Percentiles rank a stretch among this genome's conserved stretches.
phyloP scores from a whole-genome alignment of 2,113 vertebrate genomes.

The Serilophus lunatus region DNA sequence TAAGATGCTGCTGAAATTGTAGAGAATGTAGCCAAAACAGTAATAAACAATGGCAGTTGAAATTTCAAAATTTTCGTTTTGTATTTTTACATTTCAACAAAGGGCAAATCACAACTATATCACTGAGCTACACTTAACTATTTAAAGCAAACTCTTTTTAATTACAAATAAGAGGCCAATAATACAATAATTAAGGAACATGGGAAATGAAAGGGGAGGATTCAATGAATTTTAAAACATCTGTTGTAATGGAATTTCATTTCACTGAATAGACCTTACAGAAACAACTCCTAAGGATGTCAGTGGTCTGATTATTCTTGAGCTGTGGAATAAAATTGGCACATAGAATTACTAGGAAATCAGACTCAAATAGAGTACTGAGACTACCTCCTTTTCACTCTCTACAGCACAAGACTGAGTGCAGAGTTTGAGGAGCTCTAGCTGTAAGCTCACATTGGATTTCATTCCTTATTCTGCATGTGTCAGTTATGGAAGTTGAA shows the following conservation, averaged over 20 bases:
- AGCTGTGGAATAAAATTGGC: neutral
- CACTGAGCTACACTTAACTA: neutral
- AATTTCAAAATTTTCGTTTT: conserved; percentile 69
- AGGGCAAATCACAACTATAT: neutral
- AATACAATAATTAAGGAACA: neutral
- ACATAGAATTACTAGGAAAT: neutral
- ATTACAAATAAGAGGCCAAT: neutral
- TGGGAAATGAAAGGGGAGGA: neutral
- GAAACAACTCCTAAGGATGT: neutral
- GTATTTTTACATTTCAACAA: conserved; percentile 30
- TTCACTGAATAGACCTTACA: neutral
- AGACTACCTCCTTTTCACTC: neutral
- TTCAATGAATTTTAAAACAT: neutral
- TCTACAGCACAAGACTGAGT: fast-evolving
- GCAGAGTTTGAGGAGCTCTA: neutral
- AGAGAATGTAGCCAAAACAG: conserved; percentile 85
- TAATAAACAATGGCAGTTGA: conserved; percentile 84
- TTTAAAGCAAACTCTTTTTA: neutral
- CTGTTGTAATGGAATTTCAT: neutral
- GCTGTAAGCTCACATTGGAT: neutral
- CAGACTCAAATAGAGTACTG: neutral
- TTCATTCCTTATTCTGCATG: neutral
- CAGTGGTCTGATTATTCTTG: neutral
- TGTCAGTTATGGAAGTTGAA: neutral
- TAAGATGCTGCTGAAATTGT: conserved; percentile 87